Evolutionary conservation across 1,140 invertebrate species (phyloP), one percentile per base, ranked within the genome.

Genomic region (Myzus persicae): DNA sequence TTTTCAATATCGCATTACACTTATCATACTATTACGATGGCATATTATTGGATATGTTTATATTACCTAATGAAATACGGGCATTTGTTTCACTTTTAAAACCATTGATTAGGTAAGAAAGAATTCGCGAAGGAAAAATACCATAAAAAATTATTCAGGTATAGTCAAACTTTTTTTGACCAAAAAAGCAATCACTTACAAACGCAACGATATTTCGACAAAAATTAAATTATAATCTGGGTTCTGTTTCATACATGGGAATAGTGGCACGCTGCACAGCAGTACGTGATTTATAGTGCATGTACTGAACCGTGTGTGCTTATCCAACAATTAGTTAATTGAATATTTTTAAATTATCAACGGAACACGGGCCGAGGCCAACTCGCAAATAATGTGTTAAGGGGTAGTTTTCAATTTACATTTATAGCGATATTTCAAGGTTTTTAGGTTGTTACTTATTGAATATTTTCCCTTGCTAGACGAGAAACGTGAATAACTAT

Each of bases 321-420:
- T 88, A 88, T 46, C 20, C 2, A 18, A 46, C 31, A 88, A 46
- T 88, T 46, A 88, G 85, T 88, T 46, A 46, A 88, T 88, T 88
- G 85, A 88, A 48, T 88, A 88, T n/a, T 88, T 88, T 88, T 46
- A 88, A 46, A 88, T 87, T 87, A 46, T 46, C 14, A n/a, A 44
- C 31, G 4, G 40, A n/a, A 40, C 18, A 46, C 20, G 18, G 31
- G 26, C 42, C 5, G 11, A 87, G 42, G 14, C 42, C 36, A 46
- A 46, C 11, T 18, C 11, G 3, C 14, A 14, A n/a, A 76, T 76
- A 76, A 31, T n/a, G 46, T 44, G 4, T 1, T 26, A 87, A 46
- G 42, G 14, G 84, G 84, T 44, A 20, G 42, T 31, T 44, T 87
- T 46, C 5, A 87, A 44, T 44, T 87, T 44, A 87, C 31, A n/a